Conservation (phyloP, 2,888 invertebrate genomes). For the Calliscelio sp. region DNA sequence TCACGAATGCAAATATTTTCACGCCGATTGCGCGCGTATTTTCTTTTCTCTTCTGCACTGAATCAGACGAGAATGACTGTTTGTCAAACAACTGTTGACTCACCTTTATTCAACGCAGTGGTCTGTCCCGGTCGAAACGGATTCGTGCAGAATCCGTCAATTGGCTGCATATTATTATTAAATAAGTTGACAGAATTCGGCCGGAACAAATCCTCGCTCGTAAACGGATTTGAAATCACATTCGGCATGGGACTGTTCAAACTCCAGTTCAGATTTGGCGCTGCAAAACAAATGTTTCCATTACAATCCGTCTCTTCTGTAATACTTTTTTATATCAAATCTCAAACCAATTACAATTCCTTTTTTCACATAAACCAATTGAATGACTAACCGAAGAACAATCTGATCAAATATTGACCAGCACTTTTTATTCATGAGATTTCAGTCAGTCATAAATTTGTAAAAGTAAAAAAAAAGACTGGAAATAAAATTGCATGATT, state of each 20-base stretch:
- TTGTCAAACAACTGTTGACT: conserved; percentile 62
- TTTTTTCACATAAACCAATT: too few relatives aligned
- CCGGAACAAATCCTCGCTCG: conserved; percentile 82
- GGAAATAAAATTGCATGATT: conserved; percentile 44
- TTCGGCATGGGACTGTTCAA: conserved; percentile 79
- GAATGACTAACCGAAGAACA: too few relatives aligned
- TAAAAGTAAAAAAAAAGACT: conserved; percentile 29
- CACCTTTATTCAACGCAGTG: conserved; percentile 83
- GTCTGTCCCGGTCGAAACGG: conserved; percentile 83
- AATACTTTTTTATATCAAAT: too few relatives aligned
- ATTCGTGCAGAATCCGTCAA: conserved; percentile 83
- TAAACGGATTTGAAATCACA: conserved; percentile 84
- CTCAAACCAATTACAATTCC: too few relatives aligned
- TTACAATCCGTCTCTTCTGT: too few relatives aligned
- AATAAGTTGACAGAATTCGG: conserved; percentile 82
- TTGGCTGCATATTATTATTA: conserved; percentile 83
- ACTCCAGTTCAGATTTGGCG: conserved; percentile 81
- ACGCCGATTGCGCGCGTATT: background rate
- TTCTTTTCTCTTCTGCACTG: conserved; percentile 16
- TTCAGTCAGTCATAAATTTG: background rate
- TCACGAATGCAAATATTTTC: conserved; percentile 27
- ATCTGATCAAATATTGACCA: too few relatives aligned
- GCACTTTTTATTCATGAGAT: background rate
- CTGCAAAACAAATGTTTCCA: conserved; percentile 77
- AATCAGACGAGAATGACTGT: conserved; percentile 38